Conservation (phyloP, 2,797 vertebrate species). For the Labeo calbasu region DNA sequence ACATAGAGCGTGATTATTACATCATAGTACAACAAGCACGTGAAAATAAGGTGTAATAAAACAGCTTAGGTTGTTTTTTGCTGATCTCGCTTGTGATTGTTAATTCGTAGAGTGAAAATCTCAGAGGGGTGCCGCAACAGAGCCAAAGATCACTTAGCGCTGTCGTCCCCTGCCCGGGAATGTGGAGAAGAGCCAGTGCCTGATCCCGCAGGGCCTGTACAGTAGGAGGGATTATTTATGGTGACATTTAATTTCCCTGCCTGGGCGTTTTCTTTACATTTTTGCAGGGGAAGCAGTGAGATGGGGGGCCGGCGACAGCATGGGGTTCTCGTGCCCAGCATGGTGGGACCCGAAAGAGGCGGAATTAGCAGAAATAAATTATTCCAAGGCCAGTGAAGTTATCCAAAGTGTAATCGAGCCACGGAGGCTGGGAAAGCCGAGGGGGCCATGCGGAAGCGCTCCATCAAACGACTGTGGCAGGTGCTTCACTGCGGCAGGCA, state of each 20-base stretch:
- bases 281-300: slow-evolving; percentile 46
- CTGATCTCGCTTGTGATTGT: slow-evolving; percentile 25
- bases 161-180: background rate
- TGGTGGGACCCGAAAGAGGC: slow-evolving; percentile 39
- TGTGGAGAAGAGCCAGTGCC: slow-evolving; percentile 35
- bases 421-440: slow-evolving; percentile 20
- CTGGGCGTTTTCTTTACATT: slow-evolving; percentile 57
- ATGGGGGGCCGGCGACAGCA: slow-evolving; percentile 30
- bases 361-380: slow-evolving; percentile 65
- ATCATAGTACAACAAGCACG: slow-evolving; percentile 39
- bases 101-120: slow-evolving; percentile 22
- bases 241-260: slow-evolving; percentile 54
- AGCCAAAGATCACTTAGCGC: slow-evolving; percentile 42
- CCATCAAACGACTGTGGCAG: slow-evolving; percentile 63
- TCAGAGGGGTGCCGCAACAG: slow-evolving; percentile 12
- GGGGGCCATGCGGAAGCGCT: slow-evolving; percentile 54
- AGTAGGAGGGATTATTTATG: slow-evolving; percentile 56
- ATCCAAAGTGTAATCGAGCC: slow-evolving; percentile 61
- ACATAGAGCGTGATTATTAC: slow-evolving; percentile 62
- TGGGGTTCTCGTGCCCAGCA: slow-evolving; percentile 40
- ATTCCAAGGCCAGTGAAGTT: slow-evolving; percentile 61
- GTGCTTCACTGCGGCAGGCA: slow-evolving; percentile 57
- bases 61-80: slow-evolving; percentile 5
- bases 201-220: slow-evolving; percentile 42
- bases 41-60: slow-evolving; percentile 58